Base-by-base conservation (phyloP, 1,140 invertebrate species). In the Cotesia chilonis region DNA sequence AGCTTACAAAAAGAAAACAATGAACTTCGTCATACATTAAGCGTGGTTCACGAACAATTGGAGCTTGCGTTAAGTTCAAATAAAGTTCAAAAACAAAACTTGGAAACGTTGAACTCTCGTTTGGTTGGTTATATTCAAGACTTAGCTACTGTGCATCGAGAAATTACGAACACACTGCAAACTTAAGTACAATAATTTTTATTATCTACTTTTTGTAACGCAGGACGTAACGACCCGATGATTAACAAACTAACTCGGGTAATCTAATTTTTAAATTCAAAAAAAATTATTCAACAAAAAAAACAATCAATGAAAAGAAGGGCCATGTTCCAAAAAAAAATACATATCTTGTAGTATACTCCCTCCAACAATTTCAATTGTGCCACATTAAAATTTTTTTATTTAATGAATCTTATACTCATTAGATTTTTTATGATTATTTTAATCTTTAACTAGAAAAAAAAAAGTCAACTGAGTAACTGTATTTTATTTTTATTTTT, bases 101-200 rank as follows among this genome's bases (percentile, higher is more conserved):
- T 97, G 71, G 91, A 96, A 76, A 94, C 93, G 54, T 86, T 97
- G 57, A 96, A 96, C 84, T 89, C 92, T 72, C 92, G 95, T 86
- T 87, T 98, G 74, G 93, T 93, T 65, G 89, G 91, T 57, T 93
- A 94, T 80, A 92, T 98, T 74, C 93, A 95, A 81, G 95, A 97
- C 85, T 88, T 97, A 81, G 92, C 92, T 72, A 91, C 91, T 73
- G 93, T 96, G 83, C 94, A 95, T 86, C 91, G 92, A 85, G 94
- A 95, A 89, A 92, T 96, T 75, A 91, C 90, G 79, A 92, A 92
- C 64, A 92, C 92, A 77, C 79, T 94, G 82, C 92, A 93, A 84
- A 93, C 93, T 88, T 94, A 91, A 93, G 87, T 81, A 68, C 47
- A 55, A 59, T 59, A 38, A 41, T 36, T 28, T 55, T 55, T 38